phyloP scores from a whole-genome alignment of 2,113 vertebrate species.

The Crotophaga sulcirostris region DNA sequence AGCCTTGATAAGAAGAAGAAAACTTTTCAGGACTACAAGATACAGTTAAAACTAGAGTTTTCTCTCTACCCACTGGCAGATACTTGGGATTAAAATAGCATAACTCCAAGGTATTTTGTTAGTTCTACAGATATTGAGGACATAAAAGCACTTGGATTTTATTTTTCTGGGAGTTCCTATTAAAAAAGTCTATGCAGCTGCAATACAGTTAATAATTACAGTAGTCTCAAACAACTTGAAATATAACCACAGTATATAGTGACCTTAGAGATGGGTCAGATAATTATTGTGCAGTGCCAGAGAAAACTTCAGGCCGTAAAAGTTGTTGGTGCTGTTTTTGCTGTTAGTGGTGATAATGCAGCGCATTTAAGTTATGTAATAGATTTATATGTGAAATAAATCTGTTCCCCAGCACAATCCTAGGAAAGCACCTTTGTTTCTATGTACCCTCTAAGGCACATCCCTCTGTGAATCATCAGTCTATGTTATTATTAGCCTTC shows the following conservation, averaged over 20 bases:
- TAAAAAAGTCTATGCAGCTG: background rate
- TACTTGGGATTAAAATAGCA: conserved; percentile 20
- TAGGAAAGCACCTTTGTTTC: background rate
- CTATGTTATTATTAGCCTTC: background rate
- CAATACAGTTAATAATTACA: background rate
- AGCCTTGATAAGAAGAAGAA: conserved; percentile 56
- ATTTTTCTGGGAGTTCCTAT: background rate
- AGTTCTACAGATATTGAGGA: background rate
- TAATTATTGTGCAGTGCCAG: conserved; percentile 7
- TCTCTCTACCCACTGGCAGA: background rate
- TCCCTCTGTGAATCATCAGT: background rate
- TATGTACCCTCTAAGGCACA: background rate
- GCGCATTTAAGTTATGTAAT: background rate
- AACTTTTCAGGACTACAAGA: conserved; percentile 17
- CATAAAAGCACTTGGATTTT: background rate
- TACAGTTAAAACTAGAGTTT: conserved; percentile 46
- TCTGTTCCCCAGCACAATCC: background rate
- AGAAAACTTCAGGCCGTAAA: background rate
- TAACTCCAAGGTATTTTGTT: background rate
- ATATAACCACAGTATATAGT: background rate
- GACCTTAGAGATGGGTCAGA: background rate
- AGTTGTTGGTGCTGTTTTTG: background rate
- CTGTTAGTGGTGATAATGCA: background rate
- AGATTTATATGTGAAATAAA: background rate
- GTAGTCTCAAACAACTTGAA: background rate